Percentiles rank a stretch among this genome's conserved stretches.
Evolutionary conservation across 2,113 vertebrate genomes (phyloP).

Genomic region (human): DNA sequence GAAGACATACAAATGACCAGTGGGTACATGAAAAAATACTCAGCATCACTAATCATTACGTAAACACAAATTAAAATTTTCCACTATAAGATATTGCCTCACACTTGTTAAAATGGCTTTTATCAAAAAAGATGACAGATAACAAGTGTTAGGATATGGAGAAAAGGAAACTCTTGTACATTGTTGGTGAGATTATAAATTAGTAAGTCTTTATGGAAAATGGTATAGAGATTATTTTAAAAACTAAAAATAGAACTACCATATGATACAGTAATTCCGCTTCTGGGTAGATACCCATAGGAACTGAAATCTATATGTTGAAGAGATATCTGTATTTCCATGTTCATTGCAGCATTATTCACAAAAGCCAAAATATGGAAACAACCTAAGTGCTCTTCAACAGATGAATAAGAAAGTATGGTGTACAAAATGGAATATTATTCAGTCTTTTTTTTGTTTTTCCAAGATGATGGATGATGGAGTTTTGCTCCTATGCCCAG

Average conservation of each 20-base stretch:
- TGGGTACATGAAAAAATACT: neutral
- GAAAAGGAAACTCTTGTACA: neutral
- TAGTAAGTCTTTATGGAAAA: neutral
- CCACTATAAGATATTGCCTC: neutral
- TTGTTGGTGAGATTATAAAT: neutral
- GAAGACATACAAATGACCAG: neutral
- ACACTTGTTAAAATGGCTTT: neutral
- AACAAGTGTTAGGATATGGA: neutral
- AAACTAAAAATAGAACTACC: neutral
- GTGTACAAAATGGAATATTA: neutral
- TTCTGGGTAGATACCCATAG: neutral
- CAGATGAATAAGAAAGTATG: neutral
- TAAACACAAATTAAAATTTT: neutral
- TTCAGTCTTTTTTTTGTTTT: neutral
- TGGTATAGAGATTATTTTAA: neutral
- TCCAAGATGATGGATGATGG: no score
- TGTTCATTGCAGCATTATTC: neutral
- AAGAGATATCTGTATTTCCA: neutral
- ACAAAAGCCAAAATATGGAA: neutral
- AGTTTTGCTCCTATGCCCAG: no score
- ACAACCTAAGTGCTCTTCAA: neutral
- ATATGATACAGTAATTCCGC: neutral
- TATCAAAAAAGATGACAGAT: neutral
- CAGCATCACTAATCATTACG: neutral
- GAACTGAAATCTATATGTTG: neutral